A percentile compares a stretch with the other conserved stretches of the same genome.
phyloP scores from a whole-genome alignment of 2,888 invertebrate genomes.

The Standfussiana lucernea region DNA sequence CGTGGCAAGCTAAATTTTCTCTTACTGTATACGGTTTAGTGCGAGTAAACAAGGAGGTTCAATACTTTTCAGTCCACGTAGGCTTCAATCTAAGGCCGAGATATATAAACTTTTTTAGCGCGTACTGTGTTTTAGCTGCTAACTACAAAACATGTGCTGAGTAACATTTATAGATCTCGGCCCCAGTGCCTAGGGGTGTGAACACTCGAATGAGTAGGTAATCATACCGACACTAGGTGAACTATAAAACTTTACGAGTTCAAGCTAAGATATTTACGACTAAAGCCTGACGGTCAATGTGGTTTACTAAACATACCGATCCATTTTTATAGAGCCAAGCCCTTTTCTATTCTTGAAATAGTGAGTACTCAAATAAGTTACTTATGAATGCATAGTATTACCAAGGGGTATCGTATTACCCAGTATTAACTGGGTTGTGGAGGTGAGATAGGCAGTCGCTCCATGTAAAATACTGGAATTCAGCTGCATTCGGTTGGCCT shows the following conservation, averaged over 20 bases:
- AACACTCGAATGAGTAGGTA: background rate
- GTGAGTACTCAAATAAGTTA: background rate
- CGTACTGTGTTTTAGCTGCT: too few relatives aligned
- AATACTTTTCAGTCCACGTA: too few relatives aligned
- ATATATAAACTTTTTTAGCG: too few relatives aligned
- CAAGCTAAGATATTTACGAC: conserved; percentile 22
- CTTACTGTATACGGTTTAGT: too few relatives aligned
- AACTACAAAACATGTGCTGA: too few relatives aligned
- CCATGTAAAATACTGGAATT: background rate
- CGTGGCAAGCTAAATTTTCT: too few relatives aligned
- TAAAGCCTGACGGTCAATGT: background rate
- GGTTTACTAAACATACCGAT: conserved; percentile 8
- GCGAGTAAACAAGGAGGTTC: too few relatives aligned
- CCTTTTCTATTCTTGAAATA: background rate
- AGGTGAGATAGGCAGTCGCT: background rate
- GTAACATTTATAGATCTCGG: too few relatives aligned
- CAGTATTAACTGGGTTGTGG: background rate
- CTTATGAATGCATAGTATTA: background rate
- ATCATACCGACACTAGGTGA: background rate
- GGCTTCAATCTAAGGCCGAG: too few relatives aligned
- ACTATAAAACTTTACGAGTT: conserved; percentile 23
- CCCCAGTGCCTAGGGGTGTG: background rate
- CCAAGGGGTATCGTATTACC: background rate
- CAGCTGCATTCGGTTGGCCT: background rate
- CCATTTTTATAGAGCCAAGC: conserved; percentile 33